Base-by-base conservation (phyloP, 2,888 invertebrate genomes). In the Beris chalybata region DNA sequence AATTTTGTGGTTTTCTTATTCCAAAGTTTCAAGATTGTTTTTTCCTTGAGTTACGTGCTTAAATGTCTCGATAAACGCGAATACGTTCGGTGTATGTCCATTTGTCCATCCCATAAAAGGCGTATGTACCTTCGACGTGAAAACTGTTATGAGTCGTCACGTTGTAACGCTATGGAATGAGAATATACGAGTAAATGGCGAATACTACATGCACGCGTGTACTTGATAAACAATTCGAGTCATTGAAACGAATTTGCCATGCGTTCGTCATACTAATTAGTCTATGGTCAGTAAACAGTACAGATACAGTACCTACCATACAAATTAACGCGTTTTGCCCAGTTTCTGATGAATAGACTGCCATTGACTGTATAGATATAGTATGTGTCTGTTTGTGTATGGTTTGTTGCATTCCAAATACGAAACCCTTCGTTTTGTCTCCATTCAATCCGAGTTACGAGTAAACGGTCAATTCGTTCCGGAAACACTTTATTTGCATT, bases 201-300 rank as follows among this genome's bases (percentile, higher is more conserved):
- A 43, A 4, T 50, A 52, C 61, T 61, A 61, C 61, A 43, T 50
- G 48, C 50, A 61, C 61, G 61, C 50, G 61, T 61, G 61, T 61
- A 61, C 61, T 61, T 61, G 61, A 61, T 52, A 52, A 61, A 61
- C 61, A 61, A 61, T 61, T 13, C 61, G 61, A 61, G 61, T 61
- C 61, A 61, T 61, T 61, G 61, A 61, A 61, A 61, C 61, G 50
- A 61, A 61, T 61, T 61, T 50, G 47, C 52, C 52, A 61, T 61
- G n/a, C 52, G 61, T 47, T 38, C 32, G 61, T 52, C 50, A 61
- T 61, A 61, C 61, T 52, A 61, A 61, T 61, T 61, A 61, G 50
- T 13, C 38, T 13, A 54, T 13, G 31, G 12, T 12, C 13, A 30
- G 22, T 22, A 30, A 45, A n/a, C 22, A 29, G 12, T 45, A 44